phyloP scores from a whole-genome alignment of 37 sponge, comb jelly and placozoan genomes.

The Ephydatia muelleri region DNA sequence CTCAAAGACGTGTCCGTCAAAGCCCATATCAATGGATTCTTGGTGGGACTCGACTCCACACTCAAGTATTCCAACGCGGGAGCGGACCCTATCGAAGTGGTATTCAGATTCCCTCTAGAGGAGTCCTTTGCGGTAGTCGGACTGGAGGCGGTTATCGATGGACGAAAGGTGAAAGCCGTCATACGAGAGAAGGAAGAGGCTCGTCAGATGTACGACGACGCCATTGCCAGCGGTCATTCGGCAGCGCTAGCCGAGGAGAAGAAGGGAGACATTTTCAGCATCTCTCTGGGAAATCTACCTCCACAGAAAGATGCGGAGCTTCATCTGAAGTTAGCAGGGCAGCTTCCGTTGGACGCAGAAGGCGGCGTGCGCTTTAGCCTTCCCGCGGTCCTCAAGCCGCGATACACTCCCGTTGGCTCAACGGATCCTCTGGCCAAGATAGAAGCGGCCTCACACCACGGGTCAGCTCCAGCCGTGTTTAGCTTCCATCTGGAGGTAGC shows the following conservation, averaged over 20 bases:
- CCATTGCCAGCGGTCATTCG: slow-evolving; percentile 66
- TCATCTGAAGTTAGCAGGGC: slow-evolving; percentile 52
- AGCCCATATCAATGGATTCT: slow-evolving; percentile 35
- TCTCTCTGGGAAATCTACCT: slow-evolving; percentile 80
- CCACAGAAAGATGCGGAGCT: slow-evolving; percentile 60
- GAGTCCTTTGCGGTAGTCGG: slow-evolving; percentile 70
- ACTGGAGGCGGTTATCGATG: slow-evolving; percentile 64
- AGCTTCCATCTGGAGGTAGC: slow-evolving; percentile 40
- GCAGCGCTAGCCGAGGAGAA: slow-evolving; percentile 75
- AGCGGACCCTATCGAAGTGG: slow-evolving; percentile 52
- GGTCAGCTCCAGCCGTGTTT: slow-evolving; percentile 14
- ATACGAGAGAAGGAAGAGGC: slow-evolving; percentile 82
- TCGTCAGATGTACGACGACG: slow-evolving; percentile 64
- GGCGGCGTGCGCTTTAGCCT: slow-evolving; percentile 29
- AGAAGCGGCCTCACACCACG: slow-evolving; percentile 24
- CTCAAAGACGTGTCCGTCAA: slow-evolving; percentile 51
- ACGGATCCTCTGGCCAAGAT: slow-evolving; percentile 34
- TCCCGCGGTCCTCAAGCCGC: slow-evolving; percentile 48
- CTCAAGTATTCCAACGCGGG: slow-evolving; percentile 65
- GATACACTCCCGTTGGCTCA: slow-evolving; percentile 37
- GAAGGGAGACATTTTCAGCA: slow-evolving; percentile 74
- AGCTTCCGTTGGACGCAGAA: slow-evolving; percentile 20
- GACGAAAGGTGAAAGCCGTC: slow-evolving; percentile 59
- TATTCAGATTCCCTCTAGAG: slow-evolving; percentile 80
- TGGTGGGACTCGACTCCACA: slow-evolving; percentile 55